Conservation (phyloP, 2,113 vertebrate genomes). For the Labeo rohita region DNA sequence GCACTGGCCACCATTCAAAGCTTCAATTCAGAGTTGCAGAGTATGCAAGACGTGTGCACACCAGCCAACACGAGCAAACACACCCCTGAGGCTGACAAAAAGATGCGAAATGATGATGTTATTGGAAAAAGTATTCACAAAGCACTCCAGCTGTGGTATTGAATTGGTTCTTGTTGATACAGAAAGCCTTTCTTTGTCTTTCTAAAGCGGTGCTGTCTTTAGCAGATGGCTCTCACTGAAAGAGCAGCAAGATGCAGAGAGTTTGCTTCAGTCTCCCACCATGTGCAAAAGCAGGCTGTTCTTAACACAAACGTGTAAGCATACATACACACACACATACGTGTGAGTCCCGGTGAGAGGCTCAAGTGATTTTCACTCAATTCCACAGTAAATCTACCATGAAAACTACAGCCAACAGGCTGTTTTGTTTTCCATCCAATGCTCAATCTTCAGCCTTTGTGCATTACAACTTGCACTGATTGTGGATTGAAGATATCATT, state of each 20-base stretch:
- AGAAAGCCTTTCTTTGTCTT: neutral
- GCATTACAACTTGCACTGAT: neutral
- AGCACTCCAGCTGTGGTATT: neutral
- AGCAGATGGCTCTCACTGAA: slow-evolving; percentile 32
- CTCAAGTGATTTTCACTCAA: slow-evolving; percentile 18
- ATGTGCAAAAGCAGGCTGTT: slow-evolving; percentile 43
- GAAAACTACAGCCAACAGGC: slow-evolving; percentile 4
- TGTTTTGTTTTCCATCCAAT: slow-evolving; percentile 1
- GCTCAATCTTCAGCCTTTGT: neutral
- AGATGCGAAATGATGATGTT: neutral
- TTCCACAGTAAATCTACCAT: slow-evolving; percentile 10
- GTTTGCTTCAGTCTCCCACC: slow-evolving; percentile 40
- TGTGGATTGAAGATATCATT: neutral
- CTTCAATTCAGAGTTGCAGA: neutral
- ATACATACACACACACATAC: neutral
- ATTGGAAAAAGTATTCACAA: slow-evolving; percentile 17
- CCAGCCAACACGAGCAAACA: neutral
- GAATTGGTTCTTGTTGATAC: neutral
- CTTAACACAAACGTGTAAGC: neutral
- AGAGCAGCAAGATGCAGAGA: slow-evolving; percentile 34
- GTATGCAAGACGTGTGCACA: neutral
- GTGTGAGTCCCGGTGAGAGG: slow-evolving; percentile 6
- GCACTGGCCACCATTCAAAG: slow-evolving; percentile 43
- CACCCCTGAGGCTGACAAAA: neutral
- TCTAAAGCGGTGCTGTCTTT: slow-evolving; percentile 20